Base-by-base conservation (phyloP, 1,140 invertebrate species). In the Macrobrachium nipponense region DNA sequence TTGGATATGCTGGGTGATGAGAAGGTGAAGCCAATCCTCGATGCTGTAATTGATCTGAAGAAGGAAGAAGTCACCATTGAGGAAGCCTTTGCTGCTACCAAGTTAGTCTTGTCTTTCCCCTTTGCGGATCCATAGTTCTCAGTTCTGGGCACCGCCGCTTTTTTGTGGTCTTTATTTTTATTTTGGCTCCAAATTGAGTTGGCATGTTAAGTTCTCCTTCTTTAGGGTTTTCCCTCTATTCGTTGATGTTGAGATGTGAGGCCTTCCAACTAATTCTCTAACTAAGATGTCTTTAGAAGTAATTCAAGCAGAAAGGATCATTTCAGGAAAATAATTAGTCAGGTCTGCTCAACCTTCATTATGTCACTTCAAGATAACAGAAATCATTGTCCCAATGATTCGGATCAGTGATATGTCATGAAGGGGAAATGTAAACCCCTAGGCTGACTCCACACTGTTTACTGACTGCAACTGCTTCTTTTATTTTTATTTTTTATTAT, bases 21-120 rank as follows among this genome's bases (percentile, higher is more conserved):
- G 23, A 86, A 80, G 84, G 78, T 86, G 84, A 86, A 86, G 59
- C 84, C 84, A 11, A 58, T 86, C 17, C n/a, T 86, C 68, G 84
- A 86, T 15, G 84, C 84, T 36, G 18, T 86, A 68, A 66, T 78
- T 17, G 84, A 86, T 8, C 84, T 86, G 18, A 86, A 86, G 84
- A 78, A 60, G 51, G 51, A 81, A n/a, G 84, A 86, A 77, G 80
- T 86, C 68, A 86, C 77, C 68, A 62, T 68, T 7, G 77, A 86
- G 58, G 77, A 86, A 27, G 84, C 84, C 17, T 62, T 86, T 5
- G 77, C 77, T 73, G 81, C 81, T 75, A 59, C 68, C 64, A 75
- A 75, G 64, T 82, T 59, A 75, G 72, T 61, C 51, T 70, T 61
- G n/a, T 27, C 60, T 23, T 17, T 75, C 60, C 58, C 44, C 20